phyloP scores from a whole-genome alignment of 23 tunicate species.

The Diplosoma virens region DNA sequence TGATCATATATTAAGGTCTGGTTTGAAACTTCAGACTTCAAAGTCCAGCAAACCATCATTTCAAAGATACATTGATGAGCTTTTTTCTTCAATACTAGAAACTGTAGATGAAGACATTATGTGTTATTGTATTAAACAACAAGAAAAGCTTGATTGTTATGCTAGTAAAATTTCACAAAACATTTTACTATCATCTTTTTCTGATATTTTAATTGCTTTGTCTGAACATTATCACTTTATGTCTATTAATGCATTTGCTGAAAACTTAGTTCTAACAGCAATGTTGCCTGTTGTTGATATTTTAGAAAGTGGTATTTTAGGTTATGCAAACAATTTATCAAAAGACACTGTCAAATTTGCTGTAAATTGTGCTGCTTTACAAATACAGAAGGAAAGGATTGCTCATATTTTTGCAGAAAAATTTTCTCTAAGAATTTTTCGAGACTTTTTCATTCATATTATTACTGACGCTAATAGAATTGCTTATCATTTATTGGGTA shows the following conservation, averaged over 20 bases:
- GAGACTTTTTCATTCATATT: slow-evolving; percentile 23
- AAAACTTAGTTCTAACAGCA: neutral
- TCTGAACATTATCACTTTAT: neutral
- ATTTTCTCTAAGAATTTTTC: slow-evolving; percentile 19
- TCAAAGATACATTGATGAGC: neutral
- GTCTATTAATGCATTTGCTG: neutral
- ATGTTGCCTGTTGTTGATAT: neutral
- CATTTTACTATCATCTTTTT: neutral
- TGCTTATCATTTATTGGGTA: slow-evolving; percentile 27
- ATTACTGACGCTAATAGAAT: slow-evolving; percentile 21
- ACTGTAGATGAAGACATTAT: neutral
- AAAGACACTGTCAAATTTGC: neutral
- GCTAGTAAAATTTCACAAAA: neutral
- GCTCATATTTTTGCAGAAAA: slow-evolving; percentile 23
- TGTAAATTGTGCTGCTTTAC: neutral
- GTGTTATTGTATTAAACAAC: slow-evolving; percentile 3
- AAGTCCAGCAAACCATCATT: no score
- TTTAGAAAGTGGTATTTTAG: slow-evolving; percentile 4
- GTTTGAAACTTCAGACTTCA: no score
- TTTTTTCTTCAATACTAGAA: slow-evolving; percentile 15
- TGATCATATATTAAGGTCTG: neutral
- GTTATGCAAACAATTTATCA: neutral
- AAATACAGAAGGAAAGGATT: neutral
- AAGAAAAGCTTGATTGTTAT: neutral
- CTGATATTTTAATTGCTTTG: neutral